phyloP scores from a whole-genome alignment of 2,888 invertebrate genomes.

The Abrostola triplasia region DNA sequence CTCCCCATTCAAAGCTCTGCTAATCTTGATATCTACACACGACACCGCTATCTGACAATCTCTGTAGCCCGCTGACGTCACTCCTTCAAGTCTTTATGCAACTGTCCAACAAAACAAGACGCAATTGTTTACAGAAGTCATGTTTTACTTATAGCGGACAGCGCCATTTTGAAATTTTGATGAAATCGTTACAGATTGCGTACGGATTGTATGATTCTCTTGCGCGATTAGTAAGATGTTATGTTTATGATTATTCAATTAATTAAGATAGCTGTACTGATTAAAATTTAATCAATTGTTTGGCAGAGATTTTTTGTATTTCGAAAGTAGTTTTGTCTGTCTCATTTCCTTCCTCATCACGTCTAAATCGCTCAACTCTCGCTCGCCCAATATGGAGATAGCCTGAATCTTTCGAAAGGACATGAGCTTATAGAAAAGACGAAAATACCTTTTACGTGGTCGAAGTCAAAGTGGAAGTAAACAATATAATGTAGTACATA shows the following conservation, averaged over 20 bases:
- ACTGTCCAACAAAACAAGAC: conserved; percentile 36
- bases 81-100: conserved; percentile 37
- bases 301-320: background rate
- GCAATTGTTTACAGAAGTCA: conserved; percentile 41
- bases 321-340: background rate
- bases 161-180: conserved; percentile 35
- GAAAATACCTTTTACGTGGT: too few relatives aligned
- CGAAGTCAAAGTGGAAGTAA: too few relatives aligned
- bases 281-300: background rate
- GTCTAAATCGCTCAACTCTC: too few relatives aligned
- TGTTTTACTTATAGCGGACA: conserved; percentile 42
- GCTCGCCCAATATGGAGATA: too few relatives aligned
- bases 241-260: conserved; percentile 4
- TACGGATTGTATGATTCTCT: conserved; percentile 19
- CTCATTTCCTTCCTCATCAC: too few relatives aligned
- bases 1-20: too few relatives aligned
- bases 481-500: too few relatives aligned
- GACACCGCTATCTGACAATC: conserved; percentile 24
- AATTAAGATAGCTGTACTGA: conserved; percentile 11
- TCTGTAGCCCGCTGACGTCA: conserved; percentile 27
- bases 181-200: conserved; percentile 37
- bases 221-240: conserved; percentile 14
- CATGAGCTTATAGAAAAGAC: too few relatives aligned
- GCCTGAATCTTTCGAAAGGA: too few relatives aligned
- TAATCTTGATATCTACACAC: background rate